Conservation (phyloP, 23 tunicate species). For the Ascidia mentula region DNA sequence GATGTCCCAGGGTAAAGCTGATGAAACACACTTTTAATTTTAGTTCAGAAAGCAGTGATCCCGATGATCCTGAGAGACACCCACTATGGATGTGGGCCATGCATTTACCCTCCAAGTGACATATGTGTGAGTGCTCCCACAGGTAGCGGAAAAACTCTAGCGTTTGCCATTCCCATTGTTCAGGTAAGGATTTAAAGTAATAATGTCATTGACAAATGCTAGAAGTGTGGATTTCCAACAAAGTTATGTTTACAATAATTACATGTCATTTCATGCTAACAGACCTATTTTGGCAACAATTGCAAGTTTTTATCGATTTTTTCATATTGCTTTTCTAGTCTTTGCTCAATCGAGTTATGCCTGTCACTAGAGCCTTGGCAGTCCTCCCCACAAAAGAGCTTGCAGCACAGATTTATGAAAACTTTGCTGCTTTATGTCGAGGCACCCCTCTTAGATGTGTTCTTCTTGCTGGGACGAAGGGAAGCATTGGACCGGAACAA, state of each 20-base stretch:
- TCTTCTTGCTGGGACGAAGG: constrained; percentile 32
- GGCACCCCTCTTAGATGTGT: constrained; percentile 33
- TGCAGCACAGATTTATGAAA: constrained; percentile 57
- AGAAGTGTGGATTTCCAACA: no score
- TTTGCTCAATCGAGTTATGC: constrained; percentile 27
- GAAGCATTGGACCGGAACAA: constrained; percentile 21
- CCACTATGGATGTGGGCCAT: constrained; percentile 28
- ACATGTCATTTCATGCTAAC: no score
- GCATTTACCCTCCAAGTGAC: constrained; percentile 57
- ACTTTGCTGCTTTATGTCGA: constrained; percentile 38
- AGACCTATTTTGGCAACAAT: no score
- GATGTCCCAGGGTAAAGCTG: no score
- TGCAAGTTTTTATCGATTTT: neutral
- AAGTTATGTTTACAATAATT: no score
- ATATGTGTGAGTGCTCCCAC: constrained; percentile 90
- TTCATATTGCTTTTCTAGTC: constrained; percentile 15
- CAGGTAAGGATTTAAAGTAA: constrained; percentile 37
- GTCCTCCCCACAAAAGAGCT: constrained; percentile 72
- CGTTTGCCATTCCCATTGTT: constrained; percentile 80
- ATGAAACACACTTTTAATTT: no score
- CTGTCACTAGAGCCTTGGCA: constrained; percentile 50
- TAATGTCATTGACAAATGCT: no score
- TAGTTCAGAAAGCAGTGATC: constrained; percentile 56
- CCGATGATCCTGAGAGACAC: constrained; percentile 40
- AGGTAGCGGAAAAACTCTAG: constrained; percentile 89